These are phyloP conservation scores for Anniella stebbinsi DNA, from an alignment of 2,797 vertebrate genomes.

Conservation along the genomic window DNA sequence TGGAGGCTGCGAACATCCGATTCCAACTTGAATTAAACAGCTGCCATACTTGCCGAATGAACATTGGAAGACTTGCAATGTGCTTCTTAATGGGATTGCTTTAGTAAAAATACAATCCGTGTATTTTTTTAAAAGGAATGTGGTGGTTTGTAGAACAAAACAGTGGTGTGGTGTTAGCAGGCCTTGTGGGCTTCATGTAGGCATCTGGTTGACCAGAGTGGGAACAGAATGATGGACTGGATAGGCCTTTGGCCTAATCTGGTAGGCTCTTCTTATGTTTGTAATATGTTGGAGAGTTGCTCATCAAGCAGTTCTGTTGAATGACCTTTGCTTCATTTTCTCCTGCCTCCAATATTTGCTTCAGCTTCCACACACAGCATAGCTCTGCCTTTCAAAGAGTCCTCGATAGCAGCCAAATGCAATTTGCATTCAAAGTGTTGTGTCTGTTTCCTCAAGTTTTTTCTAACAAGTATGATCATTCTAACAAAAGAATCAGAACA, in stretches of 20 bases:
- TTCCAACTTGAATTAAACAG: slow-evolving; percentile 63
- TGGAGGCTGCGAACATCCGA: slow-evolving; percentile 51
- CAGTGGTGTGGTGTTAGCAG: too few relatives aligned
- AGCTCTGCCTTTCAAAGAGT: background rate
- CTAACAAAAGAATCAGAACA: slow-evolving; percentile 5
- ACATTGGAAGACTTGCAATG: background rate
- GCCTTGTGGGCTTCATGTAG: background rate
- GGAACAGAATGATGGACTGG: too few relatives aligned
- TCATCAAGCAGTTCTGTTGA: background rate
- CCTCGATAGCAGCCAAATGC: background rate
- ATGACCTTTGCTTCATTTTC: background rate
- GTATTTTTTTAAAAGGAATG: background rate
- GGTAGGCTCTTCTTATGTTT: too few relatives aligned
- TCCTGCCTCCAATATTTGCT: background rate
- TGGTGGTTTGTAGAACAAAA: background rate
- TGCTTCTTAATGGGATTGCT: background rate
- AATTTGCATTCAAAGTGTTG: slow-evolving; percentile 7
- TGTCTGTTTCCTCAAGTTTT: background rate
- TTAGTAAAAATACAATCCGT: background rate
- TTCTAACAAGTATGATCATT: slow-evolving; percentile 10
- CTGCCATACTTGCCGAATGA: slow-evolving; percentile 47
- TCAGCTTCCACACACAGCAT: too few relatives aligned
- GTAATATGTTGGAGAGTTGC: background rate
- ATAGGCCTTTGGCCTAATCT: too few relatives aligned
- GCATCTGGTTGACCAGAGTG: too few relatives aligned